Conservation (phyloP, 2,797 vertebrate genomes). For the Pteropus rufus region DNA sequence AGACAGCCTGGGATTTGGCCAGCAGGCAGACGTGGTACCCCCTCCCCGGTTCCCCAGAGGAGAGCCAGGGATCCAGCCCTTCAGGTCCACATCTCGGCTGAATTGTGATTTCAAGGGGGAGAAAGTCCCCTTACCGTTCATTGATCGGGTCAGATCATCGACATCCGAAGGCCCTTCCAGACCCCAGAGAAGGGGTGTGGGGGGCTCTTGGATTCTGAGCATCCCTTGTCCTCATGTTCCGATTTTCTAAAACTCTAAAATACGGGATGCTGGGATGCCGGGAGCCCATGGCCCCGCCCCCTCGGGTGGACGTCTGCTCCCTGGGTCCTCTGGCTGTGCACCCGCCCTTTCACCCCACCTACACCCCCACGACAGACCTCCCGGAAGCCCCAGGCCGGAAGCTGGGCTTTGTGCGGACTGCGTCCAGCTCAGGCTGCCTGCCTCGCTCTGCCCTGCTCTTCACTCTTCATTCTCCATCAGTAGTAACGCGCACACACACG, state of each 20-base stretch:
- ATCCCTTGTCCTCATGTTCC: rapidly evolving
- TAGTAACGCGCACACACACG: no score
- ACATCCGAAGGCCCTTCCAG: background rate
- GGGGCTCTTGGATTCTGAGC: background rate
- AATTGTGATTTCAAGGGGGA: background rate
- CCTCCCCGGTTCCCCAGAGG: background rate
- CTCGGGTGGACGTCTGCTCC: background rate
- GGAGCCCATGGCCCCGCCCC: rapidly evolving
- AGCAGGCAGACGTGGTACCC: rapidly evolving
- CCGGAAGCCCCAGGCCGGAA: background rate
- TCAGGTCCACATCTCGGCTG: rapidly evolving
- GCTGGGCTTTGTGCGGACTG: background rate
- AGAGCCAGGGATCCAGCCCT: background rate
- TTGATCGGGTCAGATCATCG: rapidly evolving
- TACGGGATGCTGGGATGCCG: rapidly evolving
- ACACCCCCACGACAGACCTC: background rate
- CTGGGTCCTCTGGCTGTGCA: rapidly evolving
- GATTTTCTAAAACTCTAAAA: background rate
- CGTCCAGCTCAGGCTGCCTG: rapidly evolving
- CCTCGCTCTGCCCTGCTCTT: background rate
- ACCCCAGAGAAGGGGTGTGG: rapidly evolving
- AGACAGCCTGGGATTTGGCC: background rate
- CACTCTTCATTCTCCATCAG: background rate
- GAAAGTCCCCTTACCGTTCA: rapidly evolving
- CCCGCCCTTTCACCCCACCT: no score